These are phyloP conservation scores for Oscheius sp. DNA, from an alignment of 2,888 invertebrate species.

Conservation along the genomic window DNA sequence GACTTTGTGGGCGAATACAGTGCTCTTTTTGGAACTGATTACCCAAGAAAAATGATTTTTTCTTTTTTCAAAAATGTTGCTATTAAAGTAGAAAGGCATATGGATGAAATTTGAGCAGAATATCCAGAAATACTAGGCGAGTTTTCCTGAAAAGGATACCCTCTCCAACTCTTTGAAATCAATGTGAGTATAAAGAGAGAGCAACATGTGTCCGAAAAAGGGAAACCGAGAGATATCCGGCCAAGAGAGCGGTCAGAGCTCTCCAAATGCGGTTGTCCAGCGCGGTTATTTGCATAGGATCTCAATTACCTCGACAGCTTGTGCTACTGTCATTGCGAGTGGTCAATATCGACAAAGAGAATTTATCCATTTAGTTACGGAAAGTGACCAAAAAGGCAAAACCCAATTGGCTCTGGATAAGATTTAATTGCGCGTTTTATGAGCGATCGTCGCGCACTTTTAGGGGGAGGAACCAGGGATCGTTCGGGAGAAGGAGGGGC, in stretches of 20 bases:
- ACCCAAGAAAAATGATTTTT: too few species aligned
- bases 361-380: not conserved
- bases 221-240: slow-evolving; percentile 11
- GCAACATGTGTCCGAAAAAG: too few species aligned
- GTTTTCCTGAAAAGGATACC: too few species aligned
- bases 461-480: not conserved
- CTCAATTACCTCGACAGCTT: slow-evolving; percentile 29
- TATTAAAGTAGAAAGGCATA: too few species aligned
- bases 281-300: slow-evolving; percentile 24
- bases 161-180: too few species aligned
- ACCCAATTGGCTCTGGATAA: not conserved
- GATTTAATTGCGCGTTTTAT: slow-evolving; percentile 1
- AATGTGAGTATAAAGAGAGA: too few species aligned
- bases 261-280: slow-evolving; percentile 29
- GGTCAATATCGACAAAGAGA: not conserved
- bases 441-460: slow-evolving; percentile 20
- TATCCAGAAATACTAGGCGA: too few species aligned
- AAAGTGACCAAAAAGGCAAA: too few species aligned
- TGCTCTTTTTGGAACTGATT: too few species aligned
- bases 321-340: slow-evolving; percentile 21
- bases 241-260: slow-evolving; percentile 5
- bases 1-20: too few species aligned
- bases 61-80: too few species aligned
- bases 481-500: not conserved
- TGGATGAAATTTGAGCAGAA: too few species aligned